These are phyloP conservation scores for Nothobranchius kuhntae DNA, from an alignment of 2,113 vertebrate genomes.

Conservation along the genomic window DNA sequence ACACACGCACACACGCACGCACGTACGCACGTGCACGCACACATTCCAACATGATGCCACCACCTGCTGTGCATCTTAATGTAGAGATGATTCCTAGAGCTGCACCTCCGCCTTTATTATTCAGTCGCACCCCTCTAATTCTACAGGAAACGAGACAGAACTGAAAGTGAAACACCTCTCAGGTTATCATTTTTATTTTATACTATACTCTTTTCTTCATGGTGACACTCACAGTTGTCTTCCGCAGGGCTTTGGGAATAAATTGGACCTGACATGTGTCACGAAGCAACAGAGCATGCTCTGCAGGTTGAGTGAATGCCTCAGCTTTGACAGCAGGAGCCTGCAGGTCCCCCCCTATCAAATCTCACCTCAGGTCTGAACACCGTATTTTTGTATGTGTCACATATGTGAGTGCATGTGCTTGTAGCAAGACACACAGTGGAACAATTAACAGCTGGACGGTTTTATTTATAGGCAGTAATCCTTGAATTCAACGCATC, in stretches of 20 bases:
- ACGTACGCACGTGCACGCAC: too few species aligned
- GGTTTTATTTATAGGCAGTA: background rate
- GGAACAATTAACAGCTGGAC: constrained; percentile 8
- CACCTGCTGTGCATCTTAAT: constrained; percentile 62
- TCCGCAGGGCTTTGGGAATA: constrained; percentile 12
- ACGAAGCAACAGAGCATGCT: background rate
- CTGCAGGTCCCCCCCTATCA: constrained; percentile 7
- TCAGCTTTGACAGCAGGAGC: constrained; percentile 21
- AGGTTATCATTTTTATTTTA: background rate
- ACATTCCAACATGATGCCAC: constrained; percentile 27
- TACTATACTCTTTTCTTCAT: background rate
- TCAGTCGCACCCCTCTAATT: constrained; percentile 22
- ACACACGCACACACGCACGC: too few species aligned
- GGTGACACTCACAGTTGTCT: background rate
- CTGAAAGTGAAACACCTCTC: background rate
- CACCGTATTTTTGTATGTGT: background rate
- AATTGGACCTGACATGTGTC: constrained; percentile 14
- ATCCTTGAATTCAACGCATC: constrained; percentile 11
- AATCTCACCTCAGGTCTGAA: constrained; percentile 16
- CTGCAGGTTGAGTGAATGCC: constrained; percentile 22
- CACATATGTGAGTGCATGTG: constrained; percentile 2
- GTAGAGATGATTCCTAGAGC: constrained; percentile 63
- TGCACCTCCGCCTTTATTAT: constrained; percentile 65
- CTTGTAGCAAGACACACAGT: background rate
- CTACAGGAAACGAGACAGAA: background rate